Evolutionary conservation across 30 jellyfish, hydroid and myxozoan genomes (phyloP), one percentile per base, ranked within the genome.

Genomic region (Chrysaora quinquecirrha): DNA sequence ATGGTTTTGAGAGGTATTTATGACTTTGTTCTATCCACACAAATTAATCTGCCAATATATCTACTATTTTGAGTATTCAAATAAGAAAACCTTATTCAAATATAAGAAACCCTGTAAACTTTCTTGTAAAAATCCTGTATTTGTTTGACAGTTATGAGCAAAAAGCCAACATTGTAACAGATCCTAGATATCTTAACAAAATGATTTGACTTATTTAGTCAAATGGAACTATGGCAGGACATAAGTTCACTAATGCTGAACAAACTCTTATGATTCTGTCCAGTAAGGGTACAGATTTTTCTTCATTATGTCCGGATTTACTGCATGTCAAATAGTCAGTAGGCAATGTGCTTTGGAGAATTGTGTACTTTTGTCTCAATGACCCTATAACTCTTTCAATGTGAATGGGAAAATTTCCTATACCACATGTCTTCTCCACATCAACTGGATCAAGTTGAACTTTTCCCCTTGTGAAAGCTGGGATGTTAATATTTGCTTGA

Each of bases 401-500:
- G 34, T 77, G 88, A 43, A 77, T 77, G 46, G 48, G 88, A 12
- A 77, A 68, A 77, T 60, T 58, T 30, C 82, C 88, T 34, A 77
- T 60, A 34, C 79, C 88, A 19, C 88, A 1, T 34, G 88, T 77
- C 73, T 63, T 38, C 46, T 77, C 81, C 11, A 77, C 65, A 35
- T 60, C 88, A 32, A 63, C 71, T 56, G 67, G 78, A 43, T 60
- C 78, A 77, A 77, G 88, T 77, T 77, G 88, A 58, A 56, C 78
- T 58, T 77, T 77, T 34, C 88, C 88, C 60, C 60, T 62, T 56
- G 69, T 77, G 79, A 77, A 77, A 43, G 78, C 88, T 58, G 88
- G 88, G 23, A 77, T 77, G 56, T 60, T 77, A 12, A 77, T 50
- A 32, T 74, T 74, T 32, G 86, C 75, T 56, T 74, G 86, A 56